phyloP scores from a whole-genome alignment of 2,888 invertebrate genomes.

The Noctua pronuba region DNA sequence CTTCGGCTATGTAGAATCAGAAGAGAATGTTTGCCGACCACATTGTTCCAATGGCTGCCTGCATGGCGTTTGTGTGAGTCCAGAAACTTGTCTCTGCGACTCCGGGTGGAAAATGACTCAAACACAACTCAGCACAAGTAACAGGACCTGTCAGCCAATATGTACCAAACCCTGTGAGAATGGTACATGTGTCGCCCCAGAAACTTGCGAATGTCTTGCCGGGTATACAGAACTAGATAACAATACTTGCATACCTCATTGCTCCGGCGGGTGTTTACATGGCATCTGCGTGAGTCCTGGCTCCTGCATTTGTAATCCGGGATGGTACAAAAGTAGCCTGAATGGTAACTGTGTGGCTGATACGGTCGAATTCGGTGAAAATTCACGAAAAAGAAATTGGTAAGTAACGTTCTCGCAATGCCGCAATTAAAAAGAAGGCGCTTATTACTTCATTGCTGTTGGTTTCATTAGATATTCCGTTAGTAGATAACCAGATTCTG shows the following conservation, averaged over 20 bases:
- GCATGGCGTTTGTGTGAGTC: slow-evolving; percentile 23
- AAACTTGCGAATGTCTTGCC: slow-evolving; percentile 41
- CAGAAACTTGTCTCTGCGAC: slow-evolving; percentile 28
- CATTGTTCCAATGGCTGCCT: slow-evolving; percentile 31
- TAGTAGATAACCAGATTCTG: neutral
- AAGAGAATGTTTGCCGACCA: slow-evolving; percentile 26
- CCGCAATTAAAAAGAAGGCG: no score
- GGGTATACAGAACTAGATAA: slow-evolving; percentile 11
- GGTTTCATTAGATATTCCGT: neutral
- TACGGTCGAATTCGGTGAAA: neutral
- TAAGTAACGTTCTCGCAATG: slow-evolving; percentile 5
- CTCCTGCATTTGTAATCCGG: slow-evolving; percentile 35
- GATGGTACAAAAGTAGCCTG: slow-evolving; percentile 35
- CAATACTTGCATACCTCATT: slow-evolving; percentile 29
- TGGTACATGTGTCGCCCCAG: slow-evolving; percentile 35
- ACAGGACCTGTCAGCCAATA: slow-evolving; percentile 20
- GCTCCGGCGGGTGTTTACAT: slow-evolving; percentile 19
- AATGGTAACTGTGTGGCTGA: slow-evolving; percentile 27
- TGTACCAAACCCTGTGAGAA: slow-evolving; percentile 35
- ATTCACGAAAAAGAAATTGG: neutral
- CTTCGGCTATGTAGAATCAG: slow-evolving; percentile 3
- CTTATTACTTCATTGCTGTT: neutral
- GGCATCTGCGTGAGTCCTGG: slow-evolving; percentile 38
- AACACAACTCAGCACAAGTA: neutral
- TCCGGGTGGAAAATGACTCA: slow-evolving; percentile 23